Conservation (phyloP, 2,113 vertebrate genomes). For the Ochotona curzoniae region DNA sequence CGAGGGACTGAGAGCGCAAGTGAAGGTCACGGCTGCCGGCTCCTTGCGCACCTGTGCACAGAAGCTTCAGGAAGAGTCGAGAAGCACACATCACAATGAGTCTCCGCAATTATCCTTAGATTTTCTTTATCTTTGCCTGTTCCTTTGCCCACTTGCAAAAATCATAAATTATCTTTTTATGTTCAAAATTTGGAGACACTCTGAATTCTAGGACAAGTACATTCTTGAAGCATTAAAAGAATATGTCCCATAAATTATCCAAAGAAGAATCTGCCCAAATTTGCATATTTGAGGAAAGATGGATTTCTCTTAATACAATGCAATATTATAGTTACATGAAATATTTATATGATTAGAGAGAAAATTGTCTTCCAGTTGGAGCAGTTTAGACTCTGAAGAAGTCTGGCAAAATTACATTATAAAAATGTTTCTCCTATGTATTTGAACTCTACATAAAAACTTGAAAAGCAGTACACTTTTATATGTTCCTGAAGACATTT, state of each 20-base stretch:
- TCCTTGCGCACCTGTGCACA: background rate
- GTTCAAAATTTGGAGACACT: slow-evolving; percentile 64
- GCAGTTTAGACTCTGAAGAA: slow-evolving; percentile 33
- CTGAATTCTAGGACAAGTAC: slow-evolving; percentile 48
- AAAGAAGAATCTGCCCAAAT: slow-evolving; percentile 61
- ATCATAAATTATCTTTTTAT: slow-evolving; percentile 61
- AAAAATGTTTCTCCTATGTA: slow-evolving; percentile 54
- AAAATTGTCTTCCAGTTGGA: slow-evolving; percentile 67
- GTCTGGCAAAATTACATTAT: slow-evolving; percentile 60
- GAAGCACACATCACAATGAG: slow-evolving; percentile 57
- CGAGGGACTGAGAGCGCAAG: accelerated
- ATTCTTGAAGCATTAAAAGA: slow-evolving; percentile 67
- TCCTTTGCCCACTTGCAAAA: slow-evolving; percentile 52
- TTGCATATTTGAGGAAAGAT: slow-evolving; percentile 62
- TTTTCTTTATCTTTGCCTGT: slow-evolving; percentile 47
- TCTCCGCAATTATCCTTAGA: slow-evolving; percentile 54
- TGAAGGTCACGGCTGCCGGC: background rate
- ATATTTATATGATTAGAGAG: slow-evolving; percentile 70
- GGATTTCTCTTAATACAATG: slow-evolving; percentile 65
- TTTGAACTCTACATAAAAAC: slow-evolving; percentile 58
- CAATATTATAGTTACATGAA: slow-evolving; percentile 61
- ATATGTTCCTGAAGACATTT: slow-evolving; percentile 38
- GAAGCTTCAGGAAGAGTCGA: background rate
- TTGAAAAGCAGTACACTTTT: slow-evolving; percentile 41
- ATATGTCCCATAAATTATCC: slow-evolving; percentile 65